Evolutionary conservation across 2,113 vertebrate genomes (phyloP).

Genomic region (Muntiacus muntjak): DNA sequence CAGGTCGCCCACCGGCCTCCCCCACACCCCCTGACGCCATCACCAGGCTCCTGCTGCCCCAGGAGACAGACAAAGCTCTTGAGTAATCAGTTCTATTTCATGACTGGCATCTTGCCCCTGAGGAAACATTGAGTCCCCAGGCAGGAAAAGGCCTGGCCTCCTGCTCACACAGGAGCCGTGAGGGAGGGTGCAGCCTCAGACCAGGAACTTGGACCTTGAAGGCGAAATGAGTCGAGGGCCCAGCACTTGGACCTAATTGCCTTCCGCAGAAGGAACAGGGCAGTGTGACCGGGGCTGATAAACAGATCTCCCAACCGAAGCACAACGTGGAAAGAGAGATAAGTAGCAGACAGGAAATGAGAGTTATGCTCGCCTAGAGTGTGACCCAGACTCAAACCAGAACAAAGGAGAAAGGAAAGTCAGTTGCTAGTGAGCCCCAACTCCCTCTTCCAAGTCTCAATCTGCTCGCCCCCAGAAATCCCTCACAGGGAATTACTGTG

Average conservation of each 20-base stretch:
- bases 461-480: background rate
- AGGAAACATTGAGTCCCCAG: background rate
- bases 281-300: slow-evolving; percentile 46
- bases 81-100: background rate
- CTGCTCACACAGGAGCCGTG: background rate
- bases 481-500: background rate
- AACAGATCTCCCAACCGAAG: slow-evolving; percentile 69
- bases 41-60: accelerated
- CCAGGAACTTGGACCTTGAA: background rate
- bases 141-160: background rate
- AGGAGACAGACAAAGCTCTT: background rate
- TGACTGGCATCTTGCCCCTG: background rate
- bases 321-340: slow-evolving; percentile 56
- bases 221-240: slow-evolving; percentile 8
- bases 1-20: accelerated
- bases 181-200: background rate
- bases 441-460: background rate
- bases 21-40: background rate
- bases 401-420: slow-evolving; percentile 35
- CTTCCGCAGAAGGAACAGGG: slow-evolving; percentile 21
- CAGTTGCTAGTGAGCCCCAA: background rate
- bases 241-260: background rate
- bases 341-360: slow-evolving; percentile 68
- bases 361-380: background rate
- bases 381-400: background rate